These are phyloP conservation scores for Zaprionus ghesquierei DNA, from an alignment of 1,140 invertebrate species.

Conservation along the genomic window DNA sequence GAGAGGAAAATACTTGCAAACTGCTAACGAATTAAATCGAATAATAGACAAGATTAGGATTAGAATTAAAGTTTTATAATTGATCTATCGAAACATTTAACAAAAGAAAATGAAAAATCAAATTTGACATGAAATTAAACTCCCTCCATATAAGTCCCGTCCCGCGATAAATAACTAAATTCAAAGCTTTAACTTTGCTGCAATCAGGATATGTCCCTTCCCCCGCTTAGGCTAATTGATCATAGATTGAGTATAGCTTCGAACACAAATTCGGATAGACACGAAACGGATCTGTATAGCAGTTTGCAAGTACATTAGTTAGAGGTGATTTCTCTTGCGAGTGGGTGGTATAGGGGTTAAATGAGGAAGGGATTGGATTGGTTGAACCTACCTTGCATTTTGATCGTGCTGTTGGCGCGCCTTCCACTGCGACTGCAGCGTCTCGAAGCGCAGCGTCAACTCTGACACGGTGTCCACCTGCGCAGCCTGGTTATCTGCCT, in stretches of 20 bases:
- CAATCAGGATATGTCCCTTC: background rate
- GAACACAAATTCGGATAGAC: background rate
- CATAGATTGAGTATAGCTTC: background rate
- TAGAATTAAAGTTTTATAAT: background rate
- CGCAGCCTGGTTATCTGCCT: constrained; percentile 86
- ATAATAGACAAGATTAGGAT: background rate
- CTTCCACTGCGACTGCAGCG: constrained; percentile 88
- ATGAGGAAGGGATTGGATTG: background rate
- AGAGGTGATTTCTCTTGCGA: background rate
- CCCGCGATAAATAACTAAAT: background rate
- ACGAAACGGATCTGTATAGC: background rate
- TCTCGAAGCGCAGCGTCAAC: constrained; percentile 87
- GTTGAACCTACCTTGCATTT: constrained; percentile 68
- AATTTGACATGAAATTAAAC: background rate
- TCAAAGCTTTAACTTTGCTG: too few relatives aligned
- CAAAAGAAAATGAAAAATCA: background rate
- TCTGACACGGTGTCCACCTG: constrained; percentile 87
- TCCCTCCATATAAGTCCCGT: background rate
- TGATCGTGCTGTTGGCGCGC: constrained; percentile 84
- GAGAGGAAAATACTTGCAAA: constrained; percentile 32
- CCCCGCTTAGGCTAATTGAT: background rate
- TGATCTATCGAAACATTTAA: background rate
- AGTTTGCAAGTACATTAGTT: constrained; percentile 33
- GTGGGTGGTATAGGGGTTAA: background rate
- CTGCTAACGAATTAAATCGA: background rate